phyloP scores from a whole-genome alignment of 2,797 vertebrate species.

The Sternotherus odoratus region DNA sequence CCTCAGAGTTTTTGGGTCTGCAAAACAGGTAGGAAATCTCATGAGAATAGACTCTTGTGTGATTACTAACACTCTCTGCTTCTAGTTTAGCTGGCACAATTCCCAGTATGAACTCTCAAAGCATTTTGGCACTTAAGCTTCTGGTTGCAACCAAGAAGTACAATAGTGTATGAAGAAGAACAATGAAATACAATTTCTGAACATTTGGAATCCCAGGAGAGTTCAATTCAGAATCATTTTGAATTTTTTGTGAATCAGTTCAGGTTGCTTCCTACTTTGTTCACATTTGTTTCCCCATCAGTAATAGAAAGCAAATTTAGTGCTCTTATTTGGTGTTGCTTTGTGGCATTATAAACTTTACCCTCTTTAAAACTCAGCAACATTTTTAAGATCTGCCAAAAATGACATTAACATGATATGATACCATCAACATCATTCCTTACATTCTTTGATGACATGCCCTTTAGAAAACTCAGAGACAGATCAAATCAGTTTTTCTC shows the following conservation, averaged over 20 bases:
- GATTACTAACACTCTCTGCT: neutral
- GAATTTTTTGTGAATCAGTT: neutral
- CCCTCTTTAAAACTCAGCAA: neutral
- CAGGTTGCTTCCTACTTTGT: neutral
- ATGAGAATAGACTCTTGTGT: fast-evolving
- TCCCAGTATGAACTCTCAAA: neutral
- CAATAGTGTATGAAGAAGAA: fast-evolving
- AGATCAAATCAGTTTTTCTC: neutral
- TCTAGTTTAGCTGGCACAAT: fast-evolving
- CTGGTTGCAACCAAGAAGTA: fast-evolving
- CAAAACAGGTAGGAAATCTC: neutral
- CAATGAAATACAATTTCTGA: neutral
- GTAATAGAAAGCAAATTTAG: neutral
- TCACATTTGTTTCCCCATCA: neutral
- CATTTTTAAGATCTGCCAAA: slow-evolving; percentile 24
- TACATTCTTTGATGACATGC: neutral
- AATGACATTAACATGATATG: neutral
- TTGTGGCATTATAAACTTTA: neutral
- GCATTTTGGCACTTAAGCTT: neutral
- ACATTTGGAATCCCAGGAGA: neutral
- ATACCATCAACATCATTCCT: neutral
- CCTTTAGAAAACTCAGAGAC: neutral
- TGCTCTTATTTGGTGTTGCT: neutral
- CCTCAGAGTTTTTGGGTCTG: neutral
- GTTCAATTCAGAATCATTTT: neutral